Evolutionary conservation across 2,113 vertebrate genomes (phyloP).

Genomic region (Pedionomus torquatus): DNA sequence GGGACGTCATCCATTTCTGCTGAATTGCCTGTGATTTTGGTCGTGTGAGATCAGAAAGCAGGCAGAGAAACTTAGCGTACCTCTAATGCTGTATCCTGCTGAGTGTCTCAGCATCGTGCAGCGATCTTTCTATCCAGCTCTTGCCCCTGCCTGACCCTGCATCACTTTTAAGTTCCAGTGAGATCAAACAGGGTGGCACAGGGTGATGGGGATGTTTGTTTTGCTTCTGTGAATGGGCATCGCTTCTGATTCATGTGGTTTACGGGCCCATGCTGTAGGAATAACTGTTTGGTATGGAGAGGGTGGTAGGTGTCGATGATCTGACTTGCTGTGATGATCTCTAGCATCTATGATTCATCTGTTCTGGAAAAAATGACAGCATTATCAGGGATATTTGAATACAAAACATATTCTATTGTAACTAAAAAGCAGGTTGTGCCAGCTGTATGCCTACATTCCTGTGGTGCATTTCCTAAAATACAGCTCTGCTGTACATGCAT

Average conservation of each 20-base stretch:
- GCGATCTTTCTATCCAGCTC: background rate
- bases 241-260: background rate
- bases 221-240: conserved; percentile 20
- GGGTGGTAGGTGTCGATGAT: background rate
- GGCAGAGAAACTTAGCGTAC: background rate
- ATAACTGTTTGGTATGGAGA: background rate
- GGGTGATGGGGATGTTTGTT: conserved; percentile 1
- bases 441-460: background rate
- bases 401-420: background rate
- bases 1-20: background rate
- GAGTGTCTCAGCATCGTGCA: background rate
- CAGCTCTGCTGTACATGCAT: background rate
- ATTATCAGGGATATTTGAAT: conserved; percentile 7
- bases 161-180: background rate
- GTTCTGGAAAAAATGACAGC: background rate
- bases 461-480: background rate
- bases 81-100: background rate
- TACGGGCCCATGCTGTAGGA: background rate
- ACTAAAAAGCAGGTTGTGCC: background rate
- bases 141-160: conserved; percentile 37
- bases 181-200: conserved; percentile 50
- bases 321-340: background rate
- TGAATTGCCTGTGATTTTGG: background rate
- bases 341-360: conserved; percentile 7
- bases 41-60: background rate